phyloP scores from a whole-genome alignment of 2,888 invertebrate species.

The Fabriciana adippe region DNA sequence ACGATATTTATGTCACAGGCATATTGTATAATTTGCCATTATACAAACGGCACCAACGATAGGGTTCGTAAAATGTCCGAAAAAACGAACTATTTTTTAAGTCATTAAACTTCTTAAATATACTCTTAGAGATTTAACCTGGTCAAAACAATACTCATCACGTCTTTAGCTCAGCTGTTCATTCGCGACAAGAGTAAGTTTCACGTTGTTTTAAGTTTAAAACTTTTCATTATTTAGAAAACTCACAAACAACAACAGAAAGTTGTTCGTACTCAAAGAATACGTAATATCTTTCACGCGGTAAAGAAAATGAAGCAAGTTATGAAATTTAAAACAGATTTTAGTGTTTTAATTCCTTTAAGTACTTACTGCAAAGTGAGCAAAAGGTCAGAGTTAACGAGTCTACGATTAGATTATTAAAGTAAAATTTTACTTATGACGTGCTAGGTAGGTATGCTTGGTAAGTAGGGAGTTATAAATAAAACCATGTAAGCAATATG shows the following conservation, averaged over 20 bases:
- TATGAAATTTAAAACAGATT: conserved; percentile 36
- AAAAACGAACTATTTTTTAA: background rate
- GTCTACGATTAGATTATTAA: background rate
- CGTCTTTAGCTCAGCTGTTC: conserved; percentile 21
- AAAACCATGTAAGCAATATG: too few species aligned
- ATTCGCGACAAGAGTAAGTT: conserved; percentile 14
- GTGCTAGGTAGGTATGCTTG: too few species aligned
- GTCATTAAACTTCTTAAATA: background rate
- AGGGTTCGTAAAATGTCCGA: too few species aligned
- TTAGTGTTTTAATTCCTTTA: conserved; percentile 26
- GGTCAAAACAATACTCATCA: conserved; percentile 14
- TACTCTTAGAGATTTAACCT: conserved; percentile 9
- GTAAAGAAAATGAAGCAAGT: conserved; percentile 32
- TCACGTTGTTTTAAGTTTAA: conserved; percentile 22
- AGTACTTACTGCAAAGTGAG: conserved; percentile 15
- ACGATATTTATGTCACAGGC: too few species aligned
- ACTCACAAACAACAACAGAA: conserved; percentile 28
- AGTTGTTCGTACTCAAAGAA: conserved; percentile 28
- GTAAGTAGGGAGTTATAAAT: too few species aligned
- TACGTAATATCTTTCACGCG: conserved; percentile 30
- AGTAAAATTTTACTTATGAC: too few species aligned
- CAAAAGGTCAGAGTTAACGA: background rate
- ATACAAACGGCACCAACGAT: too few species aligned
- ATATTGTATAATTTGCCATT: too few species aligned
- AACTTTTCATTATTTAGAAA: conserved; percentile 32